Conservation (phyloP, 2,113 vertebrate genomes). For the Hypomesus transpacificus region DNA sequence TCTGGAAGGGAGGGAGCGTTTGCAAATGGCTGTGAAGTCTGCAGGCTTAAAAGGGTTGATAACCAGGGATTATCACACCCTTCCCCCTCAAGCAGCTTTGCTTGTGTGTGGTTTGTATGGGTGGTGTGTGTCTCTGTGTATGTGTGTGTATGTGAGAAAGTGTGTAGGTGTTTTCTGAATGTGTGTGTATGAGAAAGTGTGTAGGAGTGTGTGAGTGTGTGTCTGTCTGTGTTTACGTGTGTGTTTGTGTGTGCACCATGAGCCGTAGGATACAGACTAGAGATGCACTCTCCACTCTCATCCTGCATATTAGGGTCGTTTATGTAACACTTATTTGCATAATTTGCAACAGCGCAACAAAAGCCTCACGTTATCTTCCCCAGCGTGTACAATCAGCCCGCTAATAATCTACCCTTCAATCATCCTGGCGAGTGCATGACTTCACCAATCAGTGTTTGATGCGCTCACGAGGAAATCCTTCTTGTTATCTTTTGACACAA, state of each 20-base stretch:
- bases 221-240: slow-evolving; percentile 1
- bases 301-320: slow-evolving; percentile 3
- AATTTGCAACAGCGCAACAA: not conserved
- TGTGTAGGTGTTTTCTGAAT: slow-evolving; percentile 16
- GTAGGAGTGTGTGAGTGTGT: slow-evolving; percentile 7
- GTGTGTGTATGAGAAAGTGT: slow-evolving; percentile 10
- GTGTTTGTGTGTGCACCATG: slow-evolving; percentile 3
- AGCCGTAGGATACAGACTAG: not conserved
- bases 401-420: slow-evolving; percentile 14
- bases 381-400: slow-evolving; percentile 6
- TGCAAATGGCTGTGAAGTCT: slow-evolving; percentile 57
- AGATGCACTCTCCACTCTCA: not conserved
- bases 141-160: slow-evolving; percentile 10
- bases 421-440: slow-evolving; percentile 5
- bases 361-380: slow-evolving; percentile 1
- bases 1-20: slow-evolving; percentile 7
- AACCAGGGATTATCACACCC: slow-evolving; percentile 57
- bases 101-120: slow-evolving; percentile 31
- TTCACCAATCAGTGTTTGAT: slow-evolving; percentile 25
- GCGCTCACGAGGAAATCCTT: slow-evolving; percentile 32
- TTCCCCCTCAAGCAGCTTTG: slow-evolving; percentile 42
- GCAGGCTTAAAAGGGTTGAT: slow-evolving; percentile 60
- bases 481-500: slow-evolving; percentile 45
- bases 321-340: slow-evolving; percentile 7
- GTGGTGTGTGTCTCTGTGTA: slow-evolving; percentile 1